Evolutionary conservation across 2,113 vertebrate species (phyloP), one percentile per base, ranked within the genome.

Genomic region (Erythrocebus patas): DNA sequence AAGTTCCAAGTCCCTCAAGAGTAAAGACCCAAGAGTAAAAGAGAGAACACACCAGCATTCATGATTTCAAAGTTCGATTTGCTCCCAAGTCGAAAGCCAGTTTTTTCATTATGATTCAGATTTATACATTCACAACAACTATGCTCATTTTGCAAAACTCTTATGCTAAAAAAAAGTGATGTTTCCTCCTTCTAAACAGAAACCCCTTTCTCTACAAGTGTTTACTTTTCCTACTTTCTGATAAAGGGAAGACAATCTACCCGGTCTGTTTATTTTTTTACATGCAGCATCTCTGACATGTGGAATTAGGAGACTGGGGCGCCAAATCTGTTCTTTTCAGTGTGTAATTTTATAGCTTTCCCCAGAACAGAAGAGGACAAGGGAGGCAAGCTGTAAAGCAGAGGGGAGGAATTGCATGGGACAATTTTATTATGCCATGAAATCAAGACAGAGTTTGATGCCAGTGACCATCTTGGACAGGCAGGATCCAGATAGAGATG

Each of bases 401-500:
- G n/a, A 73, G 2, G 3, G 68, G 11, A 22, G 27, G 23, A 22
- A 4, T 5, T 8, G 9, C 5, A 25, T 27, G 59, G 23, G 30
- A 48, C 43, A 30, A 20, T 38, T 52, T 79, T 50, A 1, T 50
- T 3, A 16, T 61, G 70, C 45, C 43, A 32, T 27, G 70, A 64
- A 55, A 78, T 22, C 45, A 18, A 78, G 82, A 23, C 6, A 32
- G 35, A 17, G 17, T 12, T 18, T 9, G 59, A 66, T 17, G 27
- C 25, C 17, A 35, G 2, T 48, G 30, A 64, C 38, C 18, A 13
- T 35, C 48, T 55, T 27, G 23, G 82, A 35, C 9, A 52, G 55
- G 13, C 27, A 5, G 7, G 11, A 4, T 6, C 5, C 8, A 23
- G n/a, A 6, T 22, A 4, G 18, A 48, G 5, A 78, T 1, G 8